Base-by-base conservation (phyloP, 1,140 invertebrate species). In the Carposina sasakii region DNA sequence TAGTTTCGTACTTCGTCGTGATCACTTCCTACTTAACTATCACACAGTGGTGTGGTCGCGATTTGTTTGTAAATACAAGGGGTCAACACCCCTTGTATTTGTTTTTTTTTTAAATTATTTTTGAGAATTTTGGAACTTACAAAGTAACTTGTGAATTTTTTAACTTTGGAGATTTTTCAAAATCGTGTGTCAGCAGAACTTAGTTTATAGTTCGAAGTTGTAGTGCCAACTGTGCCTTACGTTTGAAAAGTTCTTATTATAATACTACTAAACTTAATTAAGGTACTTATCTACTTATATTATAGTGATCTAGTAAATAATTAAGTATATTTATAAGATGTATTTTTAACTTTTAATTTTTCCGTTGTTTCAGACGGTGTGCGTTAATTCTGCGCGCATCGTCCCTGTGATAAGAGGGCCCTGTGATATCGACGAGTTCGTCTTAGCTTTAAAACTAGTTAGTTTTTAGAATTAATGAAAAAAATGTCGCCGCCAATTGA, bases 371-470 rank as follows among this genome's bases (percentile, higher is more conserved):
- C 76, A 84, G 81, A 79, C 76, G 76, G 78, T 81, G 81, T 81
- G 81, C 76, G 77, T 82, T 71, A 65, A 60, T 67, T 52, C 61
- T 67, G 76, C 76, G 76, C 75, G 78, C 77, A 81, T 81, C 77
- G 76, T 76, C 68, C 69, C 67, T 81, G 78, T 82, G 77, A 84
- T 81, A 81, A 75, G 75, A 75, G 76, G 76, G 65, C 69, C 68
- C 78, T 84, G 81, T 84, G 81, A 84, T 84, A 84, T 79, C 70
- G 75, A 81, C 73, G 71, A 77, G 63, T 75, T 81, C 81, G 77
- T 75, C 73, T 77, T 84, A 81, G 77, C 76, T 81, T 84, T 84
- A 82, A 81, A 72, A 69, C 54, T 84, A 84, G 75, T 76, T 81
- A 77, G 73, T 71, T 53, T 64, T 78, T 78, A 79, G 72, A 57